Base-by-base conservation (phyloP, 1,140 invertebrate genomes). In the Macrosteles quadrilineatus region DNA sequence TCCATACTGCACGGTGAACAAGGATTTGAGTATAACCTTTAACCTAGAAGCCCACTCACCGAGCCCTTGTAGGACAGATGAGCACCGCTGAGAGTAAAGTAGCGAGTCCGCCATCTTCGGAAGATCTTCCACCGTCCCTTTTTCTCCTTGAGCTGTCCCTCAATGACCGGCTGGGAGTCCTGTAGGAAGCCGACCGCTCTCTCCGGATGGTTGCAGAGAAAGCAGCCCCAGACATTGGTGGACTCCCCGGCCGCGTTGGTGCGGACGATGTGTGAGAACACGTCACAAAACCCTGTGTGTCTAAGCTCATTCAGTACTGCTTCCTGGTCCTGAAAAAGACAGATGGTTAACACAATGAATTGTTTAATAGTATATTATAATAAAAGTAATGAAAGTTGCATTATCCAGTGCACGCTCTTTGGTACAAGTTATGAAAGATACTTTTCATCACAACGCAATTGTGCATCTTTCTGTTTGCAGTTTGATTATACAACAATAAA, bases 131-230 rank as follows among this genome's bases (percentile, higher is more conserved):
- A 97, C 14, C 92, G 87, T 17, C 94, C 94, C 81, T 95, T 96
- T 82, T 97, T 97, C 83, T 98, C 95, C 82, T 97, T 97, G 19
- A 98, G 81, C 79, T 95, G 93, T 0, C 95, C 96, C 84, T 97
- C 88, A 69, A 94, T 92, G 68, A 93, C 90, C 55, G 91, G 91
- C 77, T 87, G 84, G 47, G 87, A 86, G 75, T 88, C 89, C 75
- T 90, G 86, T 19, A 95, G 81, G 78, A 95, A 93, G 4, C 89
- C 91, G 21, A 88, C 85, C 17, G 94, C 91, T 77, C 91, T 87
- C 76, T 97, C 94, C 0, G 95, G 95, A 82, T 96, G 92, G 78
- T 93, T 93, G 80, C 95, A 98, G 67, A 95, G 84, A 80, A 95
- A 95, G 81, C 93, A 96, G 25, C 90, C 89, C 93, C 94, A 96